Conservation (phyloP, 2,888 invertebrate species). For the Myathropa florea region DNA sequence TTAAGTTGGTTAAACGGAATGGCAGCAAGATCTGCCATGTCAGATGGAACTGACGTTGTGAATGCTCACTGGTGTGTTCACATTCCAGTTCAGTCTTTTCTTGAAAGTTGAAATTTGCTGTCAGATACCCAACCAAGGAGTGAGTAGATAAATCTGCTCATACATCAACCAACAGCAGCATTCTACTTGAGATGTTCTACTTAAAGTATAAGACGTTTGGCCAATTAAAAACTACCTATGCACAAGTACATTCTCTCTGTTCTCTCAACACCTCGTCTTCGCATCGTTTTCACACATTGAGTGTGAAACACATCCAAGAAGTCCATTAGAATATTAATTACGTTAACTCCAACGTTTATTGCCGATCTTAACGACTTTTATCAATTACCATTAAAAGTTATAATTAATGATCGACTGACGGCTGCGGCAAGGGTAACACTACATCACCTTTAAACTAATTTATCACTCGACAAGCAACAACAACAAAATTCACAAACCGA, state of each 20-base stretch:
- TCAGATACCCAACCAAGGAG: too few relatives aligned
- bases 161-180: too few relatives aligned
- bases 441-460: background rate
- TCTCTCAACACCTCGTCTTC: too few relatives aligned
- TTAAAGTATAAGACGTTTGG: background rate
- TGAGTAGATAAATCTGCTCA: too few relatives aligned
- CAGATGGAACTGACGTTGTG: too few relatives aligned
- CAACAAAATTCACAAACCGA: background rate
- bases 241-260: background rate
- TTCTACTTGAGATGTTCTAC: too few relatives aligned
- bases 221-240: background rate
- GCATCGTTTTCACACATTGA: background rate
- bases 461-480: background rate
- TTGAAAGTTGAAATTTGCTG: too few relatives aligned
- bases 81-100: too few relatives aligned
- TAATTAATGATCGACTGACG: constrained; percentile 5
- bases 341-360: background rate
- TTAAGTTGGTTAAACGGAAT: too few relatives aligned
- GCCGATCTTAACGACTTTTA: constrained; percentile 16
- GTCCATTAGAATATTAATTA: background rate
- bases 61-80: too few relatives aligned
- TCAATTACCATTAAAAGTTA: constrained; percentile 19
- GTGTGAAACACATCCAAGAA: background rate
- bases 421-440: background rate
- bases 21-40: too few relatives aligned